Evolutionary conservation across 1,140 invertebrate species (phyloP).

Genomic region (Tetragonula clypearis): DNA sequence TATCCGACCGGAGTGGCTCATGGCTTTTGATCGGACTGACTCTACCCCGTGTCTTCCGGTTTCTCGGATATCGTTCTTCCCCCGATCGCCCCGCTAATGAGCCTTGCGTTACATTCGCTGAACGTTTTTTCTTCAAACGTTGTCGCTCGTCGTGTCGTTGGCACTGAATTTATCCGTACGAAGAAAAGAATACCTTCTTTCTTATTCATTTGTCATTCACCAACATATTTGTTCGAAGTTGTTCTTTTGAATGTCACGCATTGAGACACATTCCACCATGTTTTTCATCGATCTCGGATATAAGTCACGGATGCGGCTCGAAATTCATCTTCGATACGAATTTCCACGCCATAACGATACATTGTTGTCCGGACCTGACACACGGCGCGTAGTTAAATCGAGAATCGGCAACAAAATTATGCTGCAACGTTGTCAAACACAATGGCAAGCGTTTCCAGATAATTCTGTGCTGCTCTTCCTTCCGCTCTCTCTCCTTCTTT

Average conservation of each 20-base stretch:
- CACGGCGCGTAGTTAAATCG: not conserved
- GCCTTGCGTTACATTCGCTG: not conserved
- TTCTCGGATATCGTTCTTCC: conserved; percentile 33
- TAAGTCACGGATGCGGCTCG: not conserved
- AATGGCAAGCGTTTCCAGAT: conserved; percentile 4
- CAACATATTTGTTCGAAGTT: too few relatives aligned
- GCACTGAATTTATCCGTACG: too few relatives aligned
- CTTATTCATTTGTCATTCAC: too few relatives aligned
- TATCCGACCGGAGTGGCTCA: conserved; percentile 47
- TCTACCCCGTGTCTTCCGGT: conserved; percentile 58
- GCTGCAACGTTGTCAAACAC: conserved; percentile 13
- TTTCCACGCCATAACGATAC: not conserved
- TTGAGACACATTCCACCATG: not conserved
- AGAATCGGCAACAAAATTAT: not conserved
- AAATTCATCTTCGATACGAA: not conserved
- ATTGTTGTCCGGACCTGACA: not conserved
- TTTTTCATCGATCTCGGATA: not conserved
- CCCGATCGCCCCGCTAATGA: not conserved
- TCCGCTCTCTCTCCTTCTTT: not conserved
- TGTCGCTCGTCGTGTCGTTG: not conserved
- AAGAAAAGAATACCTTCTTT: not conserved
- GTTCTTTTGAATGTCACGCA: not conserved
- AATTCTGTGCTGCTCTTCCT: conserved; percentile 8
- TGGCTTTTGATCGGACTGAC: conserved; percentile 65
- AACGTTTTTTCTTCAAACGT: not conserved